Evolutionary conservation across 2,888 invertebrate genomes (phyloP).

Genomic region (Leptinotarsa juncta): DNA sequence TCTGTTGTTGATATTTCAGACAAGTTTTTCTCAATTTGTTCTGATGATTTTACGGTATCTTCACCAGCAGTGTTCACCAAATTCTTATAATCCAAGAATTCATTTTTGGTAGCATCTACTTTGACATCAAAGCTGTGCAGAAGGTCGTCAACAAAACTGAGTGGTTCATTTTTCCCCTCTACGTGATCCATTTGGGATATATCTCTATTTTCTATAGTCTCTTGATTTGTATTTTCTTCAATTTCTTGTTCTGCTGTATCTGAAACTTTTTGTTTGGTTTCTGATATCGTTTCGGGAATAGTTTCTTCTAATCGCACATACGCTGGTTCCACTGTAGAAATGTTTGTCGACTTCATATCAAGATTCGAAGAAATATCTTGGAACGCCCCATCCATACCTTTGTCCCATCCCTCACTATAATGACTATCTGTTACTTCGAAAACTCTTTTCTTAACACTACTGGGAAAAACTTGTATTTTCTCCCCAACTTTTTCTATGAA

Average conservation of each 20-base stretch:
- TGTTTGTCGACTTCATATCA: no score
- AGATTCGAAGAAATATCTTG: not conserved
- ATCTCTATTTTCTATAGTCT: not conserved
- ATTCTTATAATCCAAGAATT: slow-evolving; percentile 10
- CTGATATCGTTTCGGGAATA: slow-evolving; percentile 23
- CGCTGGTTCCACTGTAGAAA: no score
- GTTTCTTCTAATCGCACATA: slow-evolving; percentile 4
- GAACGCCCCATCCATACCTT: slow-evolving; percentile 9
- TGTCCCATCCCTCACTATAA: slow-evolving; percentile 28
- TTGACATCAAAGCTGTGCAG: slow-evolving; percentile 51
- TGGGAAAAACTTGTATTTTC: slow-evolving; percentile 44
- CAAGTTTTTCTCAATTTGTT: no score
- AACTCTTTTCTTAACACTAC: slow-evolving; percentile 33
- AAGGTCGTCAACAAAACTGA: slow-evolving; percentile 48
- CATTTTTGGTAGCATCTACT: slow-evolving; percentile 47
- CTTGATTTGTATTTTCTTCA: not conserved
- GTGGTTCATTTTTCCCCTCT: slow-evolving; percentile 26
- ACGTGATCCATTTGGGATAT: not conserved
- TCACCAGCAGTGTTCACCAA: not conserved
- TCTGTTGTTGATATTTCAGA: slow-evolving; percentile 12
- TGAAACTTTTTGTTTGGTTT: not conserved
- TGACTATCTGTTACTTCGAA: slow-evolving; percentile 28
- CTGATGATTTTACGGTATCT: slow-evolving; percentile 25
- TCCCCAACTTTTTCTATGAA: slow-evolving; percentile 48
- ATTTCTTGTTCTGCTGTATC: not conserved